Evolutionary conservation across 2,888 invertebrate genomes (phyloP), one percentile per base, ranked within the genome.

Genomic region (Metellina segmentata): DNA sequence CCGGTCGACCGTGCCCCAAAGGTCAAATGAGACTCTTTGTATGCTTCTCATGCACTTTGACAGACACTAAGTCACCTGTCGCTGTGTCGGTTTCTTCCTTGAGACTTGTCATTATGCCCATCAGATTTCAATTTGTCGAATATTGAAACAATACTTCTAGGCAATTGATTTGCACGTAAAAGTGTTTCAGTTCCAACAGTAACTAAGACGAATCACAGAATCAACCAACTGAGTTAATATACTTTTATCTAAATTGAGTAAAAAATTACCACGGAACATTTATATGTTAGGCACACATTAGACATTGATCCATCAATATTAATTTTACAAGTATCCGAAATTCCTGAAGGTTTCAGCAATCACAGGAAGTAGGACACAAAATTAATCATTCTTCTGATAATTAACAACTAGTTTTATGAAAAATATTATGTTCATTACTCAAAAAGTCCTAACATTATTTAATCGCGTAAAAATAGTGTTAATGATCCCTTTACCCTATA

Each of bases 71-170:
- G 4, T 86, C 16, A 9, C 51, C 19, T 5, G 48, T 20, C 4
- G 51, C 20, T 0, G 19, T 75, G 4, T 19, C 19, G 16, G 71
- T 16, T 20, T 77, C 34, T 70, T 86, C 20, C 8, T 19, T 87
- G 2, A 20, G 19, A n/a, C 77, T 87, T 20, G 86, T 81, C 91
- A 91, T 91, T 82, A 91, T 87, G 61, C 91, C 91, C 91, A 91
- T 91, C 19, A 74, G 82, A 75, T 72, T 87, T 7, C 13, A 61
- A 8, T 74, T 72, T 51, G 11, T 1, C n/a, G 9, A 74, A 9
- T 34, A 34, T 34, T 34, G 61, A 61, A 16, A 9, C 61, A 16
- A 16, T 61, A 16, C 13, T 61, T 61, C 61, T 61, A 6, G 16
- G 16, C 16, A 7, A 7, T 61, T 61, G 6, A 7, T 61, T 16